phyloP scores from a whole-genome alignment of 2,113 vertebrate genomes.

The Grallaria varia region DNA sequence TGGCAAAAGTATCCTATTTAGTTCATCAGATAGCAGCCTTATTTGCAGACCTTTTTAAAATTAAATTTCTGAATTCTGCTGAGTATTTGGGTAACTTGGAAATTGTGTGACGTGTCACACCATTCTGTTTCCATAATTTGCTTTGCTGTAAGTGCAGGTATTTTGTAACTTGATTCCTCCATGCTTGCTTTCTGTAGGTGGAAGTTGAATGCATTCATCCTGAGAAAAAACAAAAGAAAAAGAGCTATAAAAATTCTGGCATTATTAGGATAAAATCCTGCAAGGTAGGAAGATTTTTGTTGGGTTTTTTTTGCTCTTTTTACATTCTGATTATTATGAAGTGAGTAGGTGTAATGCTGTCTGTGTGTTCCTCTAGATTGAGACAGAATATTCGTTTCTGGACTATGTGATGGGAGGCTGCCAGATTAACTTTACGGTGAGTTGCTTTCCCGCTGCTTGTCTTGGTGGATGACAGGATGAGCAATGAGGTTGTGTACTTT shows the following conservation, averaged over 20 bases:
- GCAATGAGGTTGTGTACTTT: neutral
- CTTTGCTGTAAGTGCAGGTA: neutral
- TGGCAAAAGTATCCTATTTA: neutral
- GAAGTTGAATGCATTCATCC: slow-evolving; percentile 89
- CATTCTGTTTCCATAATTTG: neutral
- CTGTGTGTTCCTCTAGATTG: slow-evolving; percentile 67
- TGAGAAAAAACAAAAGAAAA: slow-evolving; percentile 93
- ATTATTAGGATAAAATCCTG: slow-evolving; percentile 83
- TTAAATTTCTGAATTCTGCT: neutral
- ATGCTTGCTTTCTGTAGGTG: slow-evolving; percentile 70
- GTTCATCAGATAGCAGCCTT: neutral
- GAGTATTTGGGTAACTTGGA: neutral
- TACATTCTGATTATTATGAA: neutral
- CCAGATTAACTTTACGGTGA: slow-evolving; percentile 86
- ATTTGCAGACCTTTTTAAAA: neutral
- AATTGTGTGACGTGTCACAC: neutral
- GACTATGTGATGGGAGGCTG: slow-evolving; percentile 87
- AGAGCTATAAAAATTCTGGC: slow-evolving; percentile 92
- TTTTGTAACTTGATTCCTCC: neutral
- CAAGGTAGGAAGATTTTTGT: slow-evolving; percentile 72
- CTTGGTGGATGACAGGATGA: neutral
- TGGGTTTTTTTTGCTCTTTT: neutral
- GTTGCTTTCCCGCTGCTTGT: neutral
- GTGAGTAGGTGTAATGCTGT: neutral
- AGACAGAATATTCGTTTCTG: slow-evolving; percentile 82